Conservation (phyloP, 2,888 invertebrate species). For the Cartodere bifasciata region DNA sequence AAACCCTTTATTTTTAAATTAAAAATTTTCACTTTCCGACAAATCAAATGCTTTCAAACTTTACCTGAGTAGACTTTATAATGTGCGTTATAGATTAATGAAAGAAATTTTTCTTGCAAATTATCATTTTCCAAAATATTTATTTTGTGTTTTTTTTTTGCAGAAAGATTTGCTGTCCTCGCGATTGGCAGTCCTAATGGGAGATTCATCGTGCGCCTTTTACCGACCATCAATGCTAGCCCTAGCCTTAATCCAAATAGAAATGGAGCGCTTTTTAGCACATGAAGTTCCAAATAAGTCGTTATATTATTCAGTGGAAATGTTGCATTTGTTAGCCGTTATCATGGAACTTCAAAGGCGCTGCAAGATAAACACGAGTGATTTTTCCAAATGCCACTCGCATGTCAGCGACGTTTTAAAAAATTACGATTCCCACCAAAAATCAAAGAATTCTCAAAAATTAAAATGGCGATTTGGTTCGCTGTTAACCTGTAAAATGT, state of each 20-base stretch:
- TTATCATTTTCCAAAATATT: no score
- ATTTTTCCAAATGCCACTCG: constrained; percentile 47
- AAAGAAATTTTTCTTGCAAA: no score
- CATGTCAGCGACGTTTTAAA: constrained; percentile 51
- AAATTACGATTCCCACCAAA: constrained; percentile 58
- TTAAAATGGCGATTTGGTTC: constrained; percentile 67
- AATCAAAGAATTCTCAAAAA: constrained; percentile 56
- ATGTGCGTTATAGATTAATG: no score
- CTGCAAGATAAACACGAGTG: constrained; percentile 51
- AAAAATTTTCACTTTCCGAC: no score
- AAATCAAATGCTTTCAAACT: no score
- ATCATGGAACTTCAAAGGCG: constrained; percentile 59
- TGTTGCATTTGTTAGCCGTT: constrained; percentile 54
- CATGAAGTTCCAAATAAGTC: constrained; percentile 21
- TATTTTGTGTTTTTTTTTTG: constrained; percentile 13
- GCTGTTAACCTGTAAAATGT: not conserved
- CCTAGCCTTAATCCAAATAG: constrained; percentile 60
- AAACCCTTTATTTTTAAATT: constrained; percentile 6
- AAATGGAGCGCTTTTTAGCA: constrained; percentile 41
- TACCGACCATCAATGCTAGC: constrained; percentile 64
- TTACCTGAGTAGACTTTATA: no score
- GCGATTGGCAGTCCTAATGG: constrained; percentile 60
- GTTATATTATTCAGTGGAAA: constrained; percentile 28
- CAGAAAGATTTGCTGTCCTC: constrained; percentile 28
- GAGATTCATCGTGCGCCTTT: constrained; percentile 63